Evolutionary conservation across 2,797 vertebrate species (phyloP).

Genomic region (Onychomys torridus): DNA sequence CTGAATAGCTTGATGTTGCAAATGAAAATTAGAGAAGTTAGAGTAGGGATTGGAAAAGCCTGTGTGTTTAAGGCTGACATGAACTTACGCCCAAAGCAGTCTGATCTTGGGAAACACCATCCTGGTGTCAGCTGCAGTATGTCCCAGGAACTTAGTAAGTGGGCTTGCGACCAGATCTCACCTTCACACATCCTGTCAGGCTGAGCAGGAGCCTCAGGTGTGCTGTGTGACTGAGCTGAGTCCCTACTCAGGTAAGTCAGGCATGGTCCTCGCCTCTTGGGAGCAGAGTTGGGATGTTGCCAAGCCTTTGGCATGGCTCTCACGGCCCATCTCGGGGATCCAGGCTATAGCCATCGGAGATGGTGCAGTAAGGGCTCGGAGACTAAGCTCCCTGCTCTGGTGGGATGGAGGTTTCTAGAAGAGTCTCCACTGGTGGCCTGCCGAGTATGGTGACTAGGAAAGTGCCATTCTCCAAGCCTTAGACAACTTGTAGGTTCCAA

Average conservation of each 20-base stretch:
- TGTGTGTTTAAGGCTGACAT: constrained; percentile 46
- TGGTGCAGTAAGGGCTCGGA: neutral
- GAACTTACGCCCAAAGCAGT: constrained; percentile 46
- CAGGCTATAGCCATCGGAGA: neutral
- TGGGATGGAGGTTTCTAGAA: neutral
- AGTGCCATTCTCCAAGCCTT: constrained; percentile 69
- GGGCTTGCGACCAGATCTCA: neutral
- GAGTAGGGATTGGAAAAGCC: constrained; percentile 43
- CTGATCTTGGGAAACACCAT: constrained; percentile 45
- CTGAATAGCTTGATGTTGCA: constrained; percentile 48
- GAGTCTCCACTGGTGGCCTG: constrained; percentile 49
- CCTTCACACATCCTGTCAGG: constrained; percentile 12
- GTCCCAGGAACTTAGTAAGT: constrained; percentile 39
- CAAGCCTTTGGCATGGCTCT: neutral
- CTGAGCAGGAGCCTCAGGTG: constrained; percentile 13
- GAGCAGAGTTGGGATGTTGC: neutral
- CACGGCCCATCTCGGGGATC: neutral
- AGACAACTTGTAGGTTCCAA: constrained; percentile 71
- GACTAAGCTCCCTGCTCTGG: neutral
- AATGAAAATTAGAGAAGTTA: constrained; percentile 14
- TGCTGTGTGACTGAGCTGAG: neutral
- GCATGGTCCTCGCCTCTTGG: neutral
- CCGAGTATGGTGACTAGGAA: constrained; percentile 47
- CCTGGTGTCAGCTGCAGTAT: constrained; percentile 14
- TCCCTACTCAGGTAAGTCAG: neutral